These are phyloP conservation scores for Rhyacophila brunnea DNA, from an alignment of 1,140 invertebrate genomes.

Conservation along the genomic window DNA sequence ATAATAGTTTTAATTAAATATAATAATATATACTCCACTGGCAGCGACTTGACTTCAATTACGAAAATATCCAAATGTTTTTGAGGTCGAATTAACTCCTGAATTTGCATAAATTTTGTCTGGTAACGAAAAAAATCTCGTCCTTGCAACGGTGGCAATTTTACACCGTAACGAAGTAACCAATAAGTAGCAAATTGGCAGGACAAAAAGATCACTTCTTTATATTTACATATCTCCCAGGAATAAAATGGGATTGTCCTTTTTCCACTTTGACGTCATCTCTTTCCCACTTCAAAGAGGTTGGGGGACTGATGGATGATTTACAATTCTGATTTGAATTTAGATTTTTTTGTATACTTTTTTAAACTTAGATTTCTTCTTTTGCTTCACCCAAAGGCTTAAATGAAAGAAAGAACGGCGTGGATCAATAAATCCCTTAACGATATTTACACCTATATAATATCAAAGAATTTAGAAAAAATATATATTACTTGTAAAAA, in stretches of 20 bases:
- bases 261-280: slow-evolving; percentile 15
- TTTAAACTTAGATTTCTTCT: slow-evolving; percentile 1
- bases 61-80: slow-evolving; percentile 31
- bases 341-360: slow-evolving; percentile 27
- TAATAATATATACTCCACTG: no score
- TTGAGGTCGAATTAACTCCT: slow-evolving; percentile 33
- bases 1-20: no score
- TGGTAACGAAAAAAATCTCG: slow-evolving; percentile 18
- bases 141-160: neutral
- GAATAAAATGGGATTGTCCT: slow-evolving; percentile 24
- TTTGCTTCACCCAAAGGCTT: slow-evolving; percentile 17
- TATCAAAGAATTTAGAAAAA: no score
- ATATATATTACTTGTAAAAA: no score
- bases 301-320: slow-evolving; percentile 33
- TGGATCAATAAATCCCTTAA: no score
- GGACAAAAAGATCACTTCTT: slow-evolving; percentile 22
- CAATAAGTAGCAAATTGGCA: slow-evolving; percentile 21
- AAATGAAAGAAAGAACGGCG: no score
- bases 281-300: slow-evolving; percentile 9
- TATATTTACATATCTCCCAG: slow-evolving; percentile 32
- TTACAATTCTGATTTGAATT: slow-evolving; percentile 37
- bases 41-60: slow-evolving; percentile 27
- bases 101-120: slow-evolving; percentile 31
- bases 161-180: slow-evolving; percentile 1
- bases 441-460: no score